A percentile compares a stretch with the other conserved stretches of the same genome.
Conservation (phyloP, 35 echinoderm and acorn worm genomes). For the Ptychodera flava region DNA sequence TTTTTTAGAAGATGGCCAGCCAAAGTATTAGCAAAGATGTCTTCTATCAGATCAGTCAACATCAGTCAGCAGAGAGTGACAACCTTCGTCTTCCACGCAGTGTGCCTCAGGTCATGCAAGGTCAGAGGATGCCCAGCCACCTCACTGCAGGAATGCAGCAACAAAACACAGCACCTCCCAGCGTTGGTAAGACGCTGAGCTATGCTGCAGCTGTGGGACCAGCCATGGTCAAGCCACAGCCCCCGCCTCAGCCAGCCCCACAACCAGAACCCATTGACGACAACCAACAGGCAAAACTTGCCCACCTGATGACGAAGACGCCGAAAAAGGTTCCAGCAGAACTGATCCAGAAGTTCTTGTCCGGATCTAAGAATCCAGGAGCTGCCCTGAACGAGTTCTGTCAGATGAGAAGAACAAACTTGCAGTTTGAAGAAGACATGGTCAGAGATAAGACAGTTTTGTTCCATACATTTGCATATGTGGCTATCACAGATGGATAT, state of each 20-base stretch:
- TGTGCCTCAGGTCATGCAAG: neutral
- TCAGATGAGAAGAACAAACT: constrained; percentile 37
- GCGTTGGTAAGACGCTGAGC: neutral
- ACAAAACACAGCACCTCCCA: neutral
- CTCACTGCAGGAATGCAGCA: neutral
- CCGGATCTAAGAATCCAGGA: constrained; percentile 41
- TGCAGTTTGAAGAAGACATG: constrained; percentile 37
- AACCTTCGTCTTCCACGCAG: neutral
- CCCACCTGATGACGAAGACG: neutral
- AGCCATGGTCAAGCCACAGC: neutral
- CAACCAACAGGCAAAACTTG: neutral
- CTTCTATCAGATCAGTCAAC: neutral
- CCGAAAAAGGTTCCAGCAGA: constrained; percentile 29
- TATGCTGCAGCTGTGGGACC: neutral
- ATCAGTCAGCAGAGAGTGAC: neutral
- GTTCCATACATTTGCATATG: constrained; percentile 35
- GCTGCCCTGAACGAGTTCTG: constrained; percentile 63
- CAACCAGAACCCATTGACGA: neutral
- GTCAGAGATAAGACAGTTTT: constrained; percentile 3
- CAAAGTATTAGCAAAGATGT: neutral
- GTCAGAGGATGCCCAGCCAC: neutral
- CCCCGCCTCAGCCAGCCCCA: neutral
- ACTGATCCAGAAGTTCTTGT: constrained; percentile 33
- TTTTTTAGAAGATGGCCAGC: too few relatives aligned
- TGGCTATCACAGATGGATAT: constrained; percentile 38